These are phyloP conservation scores for Drosophila bocki DNA, from an alignment of 1,140 invertebrate species.

Conservation along the genomic window DNA sequence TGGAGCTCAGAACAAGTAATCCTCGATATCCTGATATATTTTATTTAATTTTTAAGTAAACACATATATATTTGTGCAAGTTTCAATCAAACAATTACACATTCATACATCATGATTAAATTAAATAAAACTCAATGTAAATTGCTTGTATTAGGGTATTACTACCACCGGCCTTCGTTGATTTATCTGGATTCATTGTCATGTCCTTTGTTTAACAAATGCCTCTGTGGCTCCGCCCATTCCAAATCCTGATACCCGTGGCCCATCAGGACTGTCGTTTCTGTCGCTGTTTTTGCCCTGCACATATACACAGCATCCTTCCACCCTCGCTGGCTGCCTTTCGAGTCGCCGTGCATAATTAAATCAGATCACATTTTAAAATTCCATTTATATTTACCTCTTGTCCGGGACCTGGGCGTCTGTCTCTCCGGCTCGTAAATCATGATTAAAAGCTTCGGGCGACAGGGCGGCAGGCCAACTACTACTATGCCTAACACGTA, in stretches of 20 bases:
- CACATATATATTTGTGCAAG: background rate
- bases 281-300: slow-evolving; percentile 34
- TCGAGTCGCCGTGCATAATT: slow-evolving; percentile 76
- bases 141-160: slow-evolving; percentile 2
- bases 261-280: slow-evolving; percentile 32
- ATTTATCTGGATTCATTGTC: slow-evolving; percentile 13
- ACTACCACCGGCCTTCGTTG: background rate
- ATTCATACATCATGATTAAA: slow-evolving; percentile 4
- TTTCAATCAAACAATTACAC: background rate
- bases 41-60: background rate
- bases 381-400: slow-evolving; percentile 85
- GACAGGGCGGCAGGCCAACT: slow-evolving; percentile 53
- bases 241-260: slow-evolving; percentile 14
- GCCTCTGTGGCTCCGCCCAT: slow-evolving; percentile 20
- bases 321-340: slow-evolving; percentile 13
- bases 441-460: slow-evolving; percentile 84
- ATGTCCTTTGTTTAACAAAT: slow-evolving; percentile 39
- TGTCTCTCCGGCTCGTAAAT: slow-evolving; percentile 75
- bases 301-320: slow-evolving; percentile 45
- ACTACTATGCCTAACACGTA: slow-evolving; percentile 77
- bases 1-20: background rate
- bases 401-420: slow-evolving; percentile 59
- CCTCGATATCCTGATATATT: background rate
- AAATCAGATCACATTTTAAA: slow-evolving; percentile 85
- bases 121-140: background rate